A percentile compares a stretch with the other conserved stretches of the same genome.
phyloP scores from a whole-genome alignment of 2,797 vertebrate genomes.

The Poecilia wingei region DNA sequence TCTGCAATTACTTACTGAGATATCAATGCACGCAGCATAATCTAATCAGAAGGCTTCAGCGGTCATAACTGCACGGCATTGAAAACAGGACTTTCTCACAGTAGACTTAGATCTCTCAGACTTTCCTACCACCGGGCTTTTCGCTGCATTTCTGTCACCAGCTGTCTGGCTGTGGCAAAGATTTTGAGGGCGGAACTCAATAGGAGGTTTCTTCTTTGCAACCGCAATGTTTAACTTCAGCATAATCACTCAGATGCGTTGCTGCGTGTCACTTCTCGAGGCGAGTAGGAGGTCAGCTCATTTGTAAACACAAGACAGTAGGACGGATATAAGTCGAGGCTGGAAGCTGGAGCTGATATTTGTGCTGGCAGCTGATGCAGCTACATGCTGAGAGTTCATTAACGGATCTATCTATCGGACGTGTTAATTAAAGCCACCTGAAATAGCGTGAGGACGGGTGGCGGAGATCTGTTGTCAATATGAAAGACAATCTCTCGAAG shows the following conservation, averaged over 20 bases:
- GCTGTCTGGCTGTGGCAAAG: slow-evolving; percentile 13
- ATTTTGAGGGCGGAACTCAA: not conserved
- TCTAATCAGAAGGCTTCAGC: slow-evolving; percentile 38
- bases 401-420: slow-evolving; percentile 67
- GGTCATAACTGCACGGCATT: slow-evolving; percentile 41
- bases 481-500: slow-evolving; percentile 37
- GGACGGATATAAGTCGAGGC: not conserved
- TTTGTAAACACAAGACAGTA: not conserved
- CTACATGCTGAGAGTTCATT: slow-evolving; percentile 67
- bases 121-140: slow-evolving; percentile 41
- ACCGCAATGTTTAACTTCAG: not conserved
- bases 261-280: not conserved
- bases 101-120: slow-evolving; percentile 38
- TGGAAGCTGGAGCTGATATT: slow-evolving; percentile 54
- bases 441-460: slow-evolving; percentile 46
- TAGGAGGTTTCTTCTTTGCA: not conserved
- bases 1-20: slow-evolving; percentile 1
- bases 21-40: slow-evolving; percentile 22
- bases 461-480: slow-evolving; percentile 48
- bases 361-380: slow-evolving; percentile 46
- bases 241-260: not conserved
- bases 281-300: not conserved
- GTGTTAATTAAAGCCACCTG: slow-evolving; percentile 64
- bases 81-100: slow-evolving; percentile 50
- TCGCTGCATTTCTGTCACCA: slow-evolving; percentile 38